Percentiles rank a stretch among this genome's conserved stretches.
phyloP scores from a whole-genome alignment of 2,797 vertebrate species.

The Eptatretus atami region DNA sequence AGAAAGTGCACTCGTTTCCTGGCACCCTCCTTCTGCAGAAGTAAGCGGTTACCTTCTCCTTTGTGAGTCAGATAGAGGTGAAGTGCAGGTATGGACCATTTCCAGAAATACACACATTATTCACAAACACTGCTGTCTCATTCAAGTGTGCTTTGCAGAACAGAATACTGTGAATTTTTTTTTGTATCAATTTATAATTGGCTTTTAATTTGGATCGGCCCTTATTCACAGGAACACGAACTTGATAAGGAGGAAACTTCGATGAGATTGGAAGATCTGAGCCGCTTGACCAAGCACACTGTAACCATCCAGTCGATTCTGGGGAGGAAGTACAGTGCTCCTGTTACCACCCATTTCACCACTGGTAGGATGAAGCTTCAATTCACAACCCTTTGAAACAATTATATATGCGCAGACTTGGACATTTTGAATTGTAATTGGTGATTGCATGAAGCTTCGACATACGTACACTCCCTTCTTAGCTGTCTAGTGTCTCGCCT shows the following conservation, averaged over 20 bases:
- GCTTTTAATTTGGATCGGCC: no score
- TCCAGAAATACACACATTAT: no score
- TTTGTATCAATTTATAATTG: no score
- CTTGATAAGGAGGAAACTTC: constrained; percentile 80
- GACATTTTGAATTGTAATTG: no score
- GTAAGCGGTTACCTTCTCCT: constrained; percentile 81
- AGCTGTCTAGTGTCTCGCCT: no score
- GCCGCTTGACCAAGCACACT: constrained; percentile 52
- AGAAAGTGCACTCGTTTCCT: constrained; percentile 57
- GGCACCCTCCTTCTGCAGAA: constrained; percentile 47
- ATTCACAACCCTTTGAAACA: background rate
- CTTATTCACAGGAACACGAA: constrained; percentile 40
- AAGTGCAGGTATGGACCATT: constrained; percentile 32
- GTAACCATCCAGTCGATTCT: constrained; percentile 56
- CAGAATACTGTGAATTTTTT: no score
- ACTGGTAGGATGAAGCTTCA: constrained; percentile 27
- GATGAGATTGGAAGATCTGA: constrained; percentile 70
- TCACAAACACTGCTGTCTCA: no score
- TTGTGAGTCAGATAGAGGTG: constrained; percentile 45
- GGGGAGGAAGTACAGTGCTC: constrained; percentile 28
- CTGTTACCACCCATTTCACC: constrained; percentile 38
- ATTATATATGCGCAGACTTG: no score
- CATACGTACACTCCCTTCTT: no score
- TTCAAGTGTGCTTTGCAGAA: no score
- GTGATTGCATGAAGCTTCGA: no score